phyloP scores from a whole-genome alignment of 2,113 vertebrate species.

The Takifugu flavidus region DNA sequence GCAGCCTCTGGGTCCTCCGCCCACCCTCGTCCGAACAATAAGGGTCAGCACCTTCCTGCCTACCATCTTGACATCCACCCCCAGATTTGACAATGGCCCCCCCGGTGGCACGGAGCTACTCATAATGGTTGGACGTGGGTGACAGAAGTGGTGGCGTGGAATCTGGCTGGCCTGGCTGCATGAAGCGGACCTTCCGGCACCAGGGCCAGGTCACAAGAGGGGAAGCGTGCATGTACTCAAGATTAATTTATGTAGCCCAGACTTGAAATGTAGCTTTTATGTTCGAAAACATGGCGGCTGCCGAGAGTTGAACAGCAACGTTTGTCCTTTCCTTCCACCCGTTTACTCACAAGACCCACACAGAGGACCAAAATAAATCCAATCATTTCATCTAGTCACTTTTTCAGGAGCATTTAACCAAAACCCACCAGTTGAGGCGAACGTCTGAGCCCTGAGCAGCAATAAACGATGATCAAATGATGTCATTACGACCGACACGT shows the following conservation, averaged over 20 bases:
- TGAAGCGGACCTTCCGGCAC: constrained; percentile 12
- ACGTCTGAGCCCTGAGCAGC: constrained; percentile 8
- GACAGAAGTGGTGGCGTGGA: constrained; percentile 44
- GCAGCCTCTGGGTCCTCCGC: constrained; percentile 42
- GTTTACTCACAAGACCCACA: too few relatives aligned
- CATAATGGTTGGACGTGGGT: constrained; percentile 39
- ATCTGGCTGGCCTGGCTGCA: constrained; percentile 30
- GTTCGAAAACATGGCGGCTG: neutral
- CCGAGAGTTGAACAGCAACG: neutral
- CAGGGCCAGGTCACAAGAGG: constrained; percentile 21
- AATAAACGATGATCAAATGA: constrained; percentile 51
- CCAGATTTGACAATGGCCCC: constrained; percentile 54
- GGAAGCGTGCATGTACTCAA: neutral
- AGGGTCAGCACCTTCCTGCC: constrained; percentile 58
- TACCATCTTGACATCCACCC: constrained; percentile 67
- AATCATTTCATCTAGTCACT: too few relatives aligned
- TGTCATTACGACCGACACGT: constrained; percentile 38
- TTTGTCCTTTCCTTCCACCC: too few relatives aligned
- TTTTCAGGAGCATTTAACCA: neutral
- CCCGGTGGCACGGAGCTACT: constrained; percentile 22
- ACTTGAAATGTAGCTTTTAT: too few relatives aligned
- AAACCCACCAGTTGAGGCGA: constrained; percentile 27
- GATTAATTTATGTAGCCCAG: too few relatives aligned
- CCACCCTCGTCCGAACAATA: constrained; percentile 45
- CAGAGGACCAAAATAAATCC: too few relatives aligned